Evolutionary conservation across 2,113 vertebrate genomes (phyloP), one percentile per base, ranked within the genome.

Genomic region (Brachionichthys hirsutus): DNA sequence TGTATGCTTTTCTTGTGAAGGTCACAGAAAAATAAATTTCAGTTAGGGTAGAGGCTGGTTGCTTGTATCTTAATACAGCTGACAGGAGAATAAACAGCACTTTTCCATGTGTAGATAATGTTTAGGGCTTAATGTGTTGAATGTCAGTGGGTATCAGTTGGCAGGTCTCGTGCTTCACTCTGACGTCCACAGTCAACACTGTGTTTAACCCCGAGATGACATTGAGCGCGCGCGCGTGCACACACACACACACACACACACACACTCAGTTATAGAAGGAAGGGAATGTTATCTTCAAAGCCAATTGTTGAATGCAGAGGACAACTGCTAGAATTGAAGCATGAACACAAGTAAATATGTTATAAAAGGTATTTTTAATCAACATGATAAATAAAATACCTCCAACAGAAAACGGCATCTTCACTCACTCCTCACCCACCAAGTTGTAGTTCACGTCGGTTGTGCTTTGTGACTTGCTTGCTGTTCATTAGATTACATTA

Each of bases 131-230:
- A 84, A 74, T 77, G 83, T 59, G 75, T 66, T 82, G 75, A 85
- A 85, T 71, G 80, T 81, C 80, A 81, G 77, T 47, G 56, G 74
- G 54, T 78, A 85, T 81, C 75, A 80, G 76, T 58, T 30, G 54
- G 55, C 62, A 40, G 60, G 66, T 78, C 78, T 72, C 34, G 67
- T 77, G 70, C 76, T 54, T 54, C 24, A 63, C 70, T 82, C 75
- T 58, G 73, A 69, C 72, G 54, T 42, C 74, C 75, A 69, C 60
- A 72, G 75, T 79, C 70, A 79, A 83, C 75, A 73, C 54, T 62
- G 53, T 24, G 3, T 79, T 75, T 77, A 81, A 81, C 80, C 78
- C 67, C 76, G 46, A 72, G 49, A 55, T 77, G 80, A 79, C 83
- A 79, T 79, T 85, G 68, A 72, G 10, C 36, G 10, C 36, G 10